Conservation (phyloP, 2,888 invertebrate species). For the Chorisops tibialis region DNA sequence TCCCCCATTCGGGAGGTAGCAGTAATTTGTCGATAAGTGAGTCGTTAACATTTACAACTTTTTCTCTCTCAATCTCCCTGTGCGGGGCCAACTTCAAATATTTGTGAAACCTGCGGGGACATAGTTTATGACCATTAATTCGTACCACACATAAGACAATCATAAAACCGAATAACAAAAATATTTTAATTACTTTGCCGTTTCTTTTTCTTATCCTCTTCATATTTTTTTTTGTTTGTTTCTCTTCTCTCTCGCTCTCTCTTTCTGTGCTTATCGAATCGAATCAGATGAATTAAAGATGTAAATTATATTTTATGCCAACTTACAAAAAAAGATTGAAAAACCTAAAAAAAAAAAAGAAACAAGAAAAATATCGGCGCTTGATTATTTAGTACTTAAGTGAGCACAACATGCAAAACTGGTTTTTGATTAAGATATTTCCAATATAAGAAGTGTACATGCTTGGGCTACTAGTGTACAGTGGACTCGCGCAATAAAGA, state of each 20-base stretch:
- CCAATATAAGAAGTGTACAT: constrained; percentile 7
- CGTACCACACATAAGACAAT: constrained; percentile 13
- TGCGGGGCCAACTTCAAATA: neutral
- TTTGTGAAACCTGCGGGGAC: too few species aligned
- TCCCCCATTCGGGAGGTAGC: constrained; percentile 22
- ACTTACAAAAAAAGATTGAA: neutral
- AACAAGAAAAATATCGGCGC: neutral
- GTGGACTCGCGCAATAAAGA: constrained; percentile 14
- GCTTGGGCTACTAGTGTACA: constrained; percentile 9
- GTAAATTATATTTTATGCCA: constrained; percentile 23
- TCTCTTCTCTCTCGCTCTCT: too few species aligned
- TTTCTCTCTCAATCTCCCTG: constrained; percentile 1
- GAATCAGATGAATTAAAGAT: constrained; percentile 21
- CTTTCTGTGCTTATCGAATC: constrained; percentile 1
- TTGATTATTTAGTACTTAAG: neutral
- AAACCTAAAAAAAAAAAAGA: neutral
- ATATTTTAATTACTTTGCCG: too few species aligned
- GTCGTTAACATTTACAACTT: constrained; percentile 22
- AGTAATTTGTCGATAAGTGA: constrained; percentile 25
- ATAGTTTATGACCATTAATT: constrained; percentile 20
- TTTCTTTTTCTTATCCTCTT: too few species aligned
- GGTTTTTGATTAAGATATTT: constrained; percentile 25
- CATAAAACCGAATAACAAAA: too few species aligned
- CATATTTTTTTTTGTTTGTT: too few species aligned
- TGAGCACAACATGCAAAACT: constrained; percentile 16